A percentile compares a stretch with the other conserved stretches of the same genome.
Evolutionary conservation across 2,888 invertebrate species (phyloP).

Genomic region (Maniola hyperantus): DNA sequence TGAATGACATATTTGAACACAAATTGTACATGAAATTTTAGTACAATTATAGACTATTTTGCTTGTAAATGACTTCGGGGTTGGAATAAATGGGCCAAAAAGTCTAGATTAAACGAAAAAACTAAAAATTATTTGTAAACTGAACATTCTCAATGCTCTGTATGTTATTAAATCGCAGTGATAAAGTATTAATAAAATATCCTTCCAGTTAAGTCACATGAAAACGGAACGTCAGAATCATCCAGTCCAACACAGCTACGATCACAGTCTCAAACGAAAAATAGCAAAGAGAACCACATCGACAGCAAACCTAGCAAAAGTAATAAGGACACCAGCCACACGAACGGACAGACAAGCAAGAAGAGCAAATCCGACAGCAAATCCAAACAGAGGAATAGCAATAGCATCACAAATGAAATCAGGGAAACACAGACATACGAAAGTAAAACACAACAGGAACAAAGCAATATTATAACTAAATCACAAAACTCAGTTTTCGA

Average conservation of each 20-base stretch:
- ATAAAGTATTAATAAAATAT: slow-evolving; percentile 10
- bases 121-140: too few species aligned
- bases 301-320: slow-evolving; percentile 67
- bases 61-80: too few species aligned
- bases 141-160: too few species aligned
- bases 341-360: slow-evolving; percentile 69
- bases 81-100: too few species aligned
- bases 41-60: too few species aligned
- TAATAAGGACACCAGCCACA: slow-evolving; percentile 74
- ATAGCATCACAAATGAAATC: slow-evolving; percentile 67
- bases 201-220: slow-evolving; percentile 75
- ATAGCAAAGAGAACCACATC: slow-evolving; percentile 72
- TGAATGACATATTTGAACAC: too few species aligned
- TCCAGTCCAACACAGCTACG: slow-evolving; percentile 71
- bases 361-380: slow-evolving; percentile 75
- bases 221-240: slow-evolving; percentile 79
- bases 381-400: slow-evolving; percentile 70
- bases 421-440: slow-evolving; percentile 54
- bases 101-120: too few species aligned
- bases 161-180: neutral
- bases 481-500: slow-evolving; percentile 63
- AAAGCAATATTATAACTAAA: slow-evolving; percentile 39
- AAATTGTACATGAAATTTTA: too few species aligned
- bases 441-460: slow-evolving; percentile 42
- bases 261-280: slow-evolving; percentile 72